Base-by-base conservation (phyloP, 1,140 invertebrate genomes). In the Drosophila seguyi region DNA sequence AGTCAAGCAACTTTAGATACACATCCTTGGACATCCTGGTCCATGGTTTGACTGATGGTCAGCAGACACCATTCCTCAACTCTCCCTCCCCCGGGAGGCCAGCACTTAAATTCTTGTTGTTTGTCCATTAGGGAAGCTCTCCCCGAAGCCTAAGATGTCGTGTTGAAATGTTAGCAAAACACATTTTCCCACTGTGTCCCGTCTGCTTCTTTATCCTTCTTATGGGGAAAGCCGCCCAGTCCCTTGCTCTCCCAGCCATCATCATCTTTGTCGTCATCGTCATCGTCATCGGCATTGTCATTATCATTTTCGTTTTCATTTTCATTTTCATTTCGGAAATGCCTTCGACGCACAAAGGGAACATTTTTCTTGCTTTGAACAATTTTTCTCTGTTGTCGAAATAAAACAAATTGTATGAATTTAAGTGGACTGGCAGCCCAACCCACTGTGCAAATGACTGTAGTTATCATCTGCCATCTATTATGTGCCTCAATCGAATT, bases 361-460 rank as follows among this genome's bases (percentile, higher is more conserved):
- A 69, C 83, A 87, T 87, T 87, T 87, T 84, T 87, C 84, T 80
- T 80, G 63, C 55, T 61, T 57, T 66, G 52, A 77, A 77, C 62
- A 68, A 77, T 67, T 77, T 76, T 75, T 75, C 73, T 75, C 44
- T n/a, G 36, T 75, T 75, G 71, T 79, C 71, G 59, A 83, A 87
- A 87, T 80, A 69, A 83, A 73, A 83, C 71, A 87, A 87, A 87
- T 87, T 88, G 84, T 83, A 71, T 47, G 72, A 79, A 83, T 79
- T 79, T 73, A 81, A 88, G 79, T 83, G 63, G 71, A 52, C 60
- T 50, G 41, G n/a, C 57, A 31, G 56, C 50, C 69, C 79, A n/a
- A 1, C 14, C 52, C 36, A 25, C 52, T n/a, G 52, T 62, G 79
- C 79, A 87, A 82, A 86, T 81, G 79, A 75, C 75, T 66, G 85